Evolutionary conservation across 1,140 invertebrate genomes (phyloP), one percentile per base, ranked within the genome.

Genomic region (Grapholita molesta): DNA sequence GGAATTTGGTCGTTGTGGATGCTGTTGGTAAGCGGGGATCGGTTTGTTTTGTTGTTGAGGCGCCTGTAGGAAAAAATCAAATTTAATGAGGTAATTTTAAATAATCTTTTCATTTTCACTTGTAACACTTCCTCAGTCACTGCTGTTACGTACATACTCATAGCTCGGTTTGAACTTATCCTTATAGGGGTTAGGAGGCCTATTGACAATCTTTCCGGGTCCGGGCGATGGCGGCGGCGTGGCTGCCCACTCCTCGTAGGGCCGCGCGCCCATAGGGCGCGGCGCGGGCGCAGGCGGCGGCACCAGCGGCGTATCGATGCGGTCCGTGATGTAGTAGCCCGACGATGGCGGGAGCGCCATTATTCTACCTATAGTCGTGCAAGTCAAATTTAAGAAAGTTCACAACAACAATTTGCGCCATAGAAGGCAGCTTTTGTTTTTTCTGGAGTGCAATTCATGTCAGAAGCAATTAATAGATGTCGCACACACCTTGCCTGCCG

Each of bases 241-340:
- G 35, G 35, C n/a, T 0, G 65, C 24, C 24, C 28, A 70, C 64
- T 79, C 77, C 12, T 77, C 71, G 71, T 9, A 78, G 79, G 12
- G 66, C 25, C 64, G 48, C 33, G 66, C 23, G 8, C 35, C 32
- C 67, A 28, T 12, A 3, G 55, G 74, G 0, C 74, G 76, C 23
- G 74, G 79, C 4, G 88, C 81, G 0, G 88, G 86, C 4, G 88
- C 81, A 0, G 88, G 86, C 0, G 85, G 84, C 1, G 76, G 57
- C 6, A 77, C 68, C 25, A 78, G 70, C 11, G 78, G 74, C 0
- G 55, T 75, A 69, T 90, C 90, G 15, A 90, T 84, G 21, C 91
- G 83, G 61, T 92, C 87, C 0, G 89, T 83, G 57, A 92, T 85
- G 75, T 91, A 92, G 75, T 92, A 92, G 2, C 90, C 89, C 28